Percentiles rank a stretch among this genome's conserved stretches.
These are phyloP conservation scores for Agrypnus murinus DNA, from an alignment of 2,888 invertebrate species.

Conservation along the genomic window DNA sequence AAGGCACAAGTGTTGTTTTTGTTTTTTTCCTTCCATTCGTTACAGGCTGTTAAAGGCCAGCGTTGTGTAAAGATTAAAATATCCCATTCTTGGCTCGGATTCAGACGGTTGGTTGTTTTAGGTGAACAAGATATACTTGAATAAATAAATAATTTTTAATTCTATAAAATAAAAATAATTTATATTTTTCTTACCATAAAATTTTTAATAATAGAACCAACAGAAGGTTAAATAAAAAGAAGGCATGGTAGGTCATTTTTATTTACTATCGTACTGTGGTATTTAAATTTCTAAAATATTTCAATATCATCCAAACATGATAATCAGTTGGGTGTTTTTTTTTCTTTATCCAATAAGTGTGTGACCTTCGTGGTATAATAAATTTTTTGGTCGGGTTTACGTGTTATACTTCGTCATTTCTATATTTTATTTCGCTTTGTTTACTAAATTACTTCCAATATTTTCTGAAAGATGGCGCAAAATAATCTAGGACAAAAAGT, in stretches of 20 bases:
- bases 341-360: neutral
- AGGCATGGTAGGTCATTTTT: constrained; percentile 7
- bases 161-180: too few species aligned
- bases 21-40: constrained; percentile 79
- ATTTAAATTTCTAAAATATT: neutral
- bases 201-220: neutral
- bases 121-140: neutral
- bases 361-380: constrained; percentile 9
- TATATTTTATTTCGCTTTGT: constrained; percentile 1
- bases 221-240: neutral
- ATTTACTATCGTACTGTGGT: neutral
- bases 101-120: neutral
- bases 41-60: constrained; percentile 85
- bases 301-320: constrained; percentile 16
- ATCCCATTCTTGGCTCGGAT: constrained; percentile 75
- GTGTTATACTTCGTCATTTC: constrained; percentile 16
- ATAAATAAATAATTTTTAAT: too few species aligned
- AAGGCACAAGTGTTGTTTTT: constrained; percentile 77
- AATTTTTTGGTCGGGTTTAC: constrained; percentile 17
- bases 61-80: constrained; percentile 86
- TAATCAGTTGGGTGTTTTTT: neutral
- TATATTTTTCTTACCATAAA: constrained; percentile 17
- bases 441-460: neutral
- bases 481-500: too few species aligned
- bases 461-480: neutral